These are phyloP conservation scores for Pangasius macronema DNA, from an alignment of 2,797 vertebrate species.

Conservation along the genomic window DNA sequence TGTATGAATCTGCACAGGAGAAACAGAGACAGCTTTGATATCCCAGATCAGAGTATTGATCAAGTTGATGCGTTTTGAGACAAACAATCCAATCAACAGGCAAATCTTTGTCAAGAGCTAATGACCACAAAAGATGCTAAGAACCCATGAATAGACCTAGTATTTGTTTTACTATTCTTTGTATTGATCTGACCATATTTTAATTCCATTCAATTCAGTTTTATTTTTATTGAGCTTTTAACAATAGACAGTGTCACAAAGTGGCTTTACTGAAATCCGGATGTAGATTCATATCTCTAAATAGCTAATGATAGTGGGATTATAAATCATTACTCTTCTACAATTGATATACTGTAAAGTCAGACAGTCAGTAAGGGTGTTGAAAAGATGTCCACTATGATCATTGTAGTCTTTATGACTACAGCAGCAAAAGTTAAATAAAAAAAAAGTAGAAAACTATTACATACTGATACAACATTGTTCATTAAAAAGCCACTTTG, in stretches of 20 bases:
- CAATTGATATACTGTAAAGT: neutral
- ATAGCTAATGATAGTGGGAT: neutral
- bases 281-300: neutral
- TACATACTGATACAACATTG: neutral
- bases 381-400: neutral
- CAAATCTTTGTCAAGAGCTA: neutral
- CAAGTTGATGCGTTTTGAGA: constrained; percentile 36
- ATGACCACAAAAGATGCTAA: neutral
- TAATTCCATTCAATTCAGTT: neutral
- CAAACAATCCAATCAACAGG: neutral
- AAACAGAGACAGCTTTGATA: constrained; percentile 51
- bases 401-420: neutral
- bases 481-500: neutral
- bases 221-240: neutral
- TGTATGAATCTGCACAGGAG: constrained; percentile 23
- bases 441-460: neutral
- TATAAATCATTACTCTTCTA: constrained; percentile 1
- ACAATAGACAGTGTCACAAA: neutral
- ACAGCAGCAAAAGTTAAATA: neutral
- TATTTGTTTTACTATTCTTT: constrained; percentile 2
- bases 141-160: neutral
- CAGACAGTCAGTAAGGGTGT: neutral
- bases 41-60: constrained; percentile 56
- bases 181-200: neutral
- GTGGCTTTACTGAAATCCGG: constrained; percentile 1